These are phyloP conservation scores for Otus sunia DNA, from an alignment of 2,113 vertebrate species.

Conservation along the genomic window DNA sequence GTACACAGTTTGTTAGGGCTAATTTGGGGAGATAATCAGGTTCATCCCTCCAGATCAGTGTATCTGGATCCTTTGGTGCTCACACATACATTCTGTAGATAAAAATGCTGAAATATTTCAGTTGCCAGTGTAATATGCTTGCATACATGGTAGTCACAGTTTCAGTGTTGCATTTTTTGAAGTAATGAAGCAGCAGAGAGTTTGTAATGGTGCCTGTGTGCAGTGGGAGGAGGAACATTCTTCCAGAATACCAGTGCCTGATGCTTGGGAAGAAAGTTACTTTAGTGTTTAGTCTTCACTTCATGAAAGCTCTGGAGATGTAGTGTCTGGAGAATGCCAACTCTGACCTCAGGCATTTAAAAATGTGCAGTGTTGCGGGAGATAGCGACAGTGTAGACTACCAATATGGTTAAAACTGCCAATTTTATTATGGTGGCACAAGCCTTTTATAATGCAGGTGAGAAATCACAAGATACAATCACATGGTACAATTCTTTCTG, in stretches of 20 bases:
- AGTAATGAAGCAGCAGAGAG: not conserved
- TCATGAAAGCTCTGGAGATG: not conserved
- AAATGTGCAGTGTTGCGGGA: accelerated
- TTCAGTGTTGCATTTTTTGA: not conserved
- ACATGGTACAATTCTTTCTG: no score
- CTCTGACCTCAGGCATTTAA: not conserved
- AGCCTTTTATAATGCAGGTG: no score
- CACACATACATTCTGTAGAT: not conserved
- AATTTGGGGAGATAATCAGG: not conserved
- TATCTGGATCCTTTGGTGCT: not conserved
- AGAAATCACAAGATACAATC: no score
- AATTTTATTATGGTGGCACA: no score
- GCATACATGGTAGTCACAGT: not conserved
- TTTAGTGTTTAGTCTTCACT: not conserved
- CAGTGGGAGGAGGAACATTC: not conserved
- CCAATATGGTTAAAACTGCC: no score
- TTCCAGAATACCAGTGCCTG: not conserved
- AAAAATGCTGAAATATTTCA: not conserved
- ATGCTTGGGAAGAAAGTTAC: not conserved
- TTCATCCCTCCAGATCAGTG: not conserved
- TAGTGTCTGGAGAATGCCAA: not conserved
- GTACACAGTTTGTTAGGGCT: not conserved
- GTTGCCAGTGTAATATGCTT: not conserved
- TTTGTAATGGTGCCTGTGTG: not conserved
- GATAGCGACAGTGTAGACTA: no score